Evolutionary conservation across 2,113 vertebrate genomes (phyloP), one percentile per base, ranked within the genome.

Genomic region (Esox niger): DNA sequence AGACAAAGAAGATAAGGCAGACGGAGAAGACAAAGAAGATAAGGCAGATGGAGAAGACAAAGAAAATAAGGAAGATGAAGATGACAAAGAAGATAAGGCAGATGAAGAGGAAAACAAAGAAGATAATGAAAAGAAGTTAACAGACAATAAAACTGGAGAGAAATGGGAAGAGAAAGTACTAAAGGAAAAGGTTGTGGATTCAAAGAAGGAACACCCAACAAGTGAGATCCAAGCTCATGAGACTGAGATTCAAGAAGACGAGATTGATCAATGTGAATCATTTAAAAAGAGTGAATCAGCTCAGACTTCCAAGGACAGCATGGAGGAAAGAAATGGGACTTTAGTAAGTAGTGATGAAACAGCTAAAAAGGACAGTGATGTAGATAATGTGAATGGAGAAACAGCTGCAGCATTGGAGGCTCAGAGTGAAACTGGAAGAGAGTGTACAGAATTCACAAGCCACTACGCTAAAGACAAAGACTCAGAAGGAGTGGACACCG

Each of bases 371-470:
- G 23, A 67, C 4, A 25, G 30, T 54, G 66, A 86, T 27, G 38
- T 75, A 8, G 71, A 83, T 67, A 75, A 64, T 70, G 86, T 85
- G 82, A 86, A 82, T 46, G 75, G 77, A 33, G 84, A 86, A 31
- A 69, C 66, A 64, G 60, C 31, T 10, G 26, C 31, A 26, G 76
- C 61, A 11, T 3, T 27, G 0, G 47, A 0, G 69, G 58, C 20
- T 5, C 68, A 77, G 35, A 56, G 10, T 20, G 47, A 70, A 23
- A 3, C 26, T 43, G 20, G 15, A 0, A 2, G 65, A 9, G 62
- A 67, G 2, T 55, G 70, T 2, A 17, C 25, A 33, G 57, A 69
- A 29, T 64, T 56, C 70, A 63, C n/a, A 29, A 10, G 17, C 3
- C 8, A 68, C 2, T 69, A 62, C 1, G 1, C 69, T 23, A 21